These are phyloP conservation scores for Galleria mellonella DNA, from an alignment of 1,140 invertebrate species.

Conservation along the genomic window DNA sequence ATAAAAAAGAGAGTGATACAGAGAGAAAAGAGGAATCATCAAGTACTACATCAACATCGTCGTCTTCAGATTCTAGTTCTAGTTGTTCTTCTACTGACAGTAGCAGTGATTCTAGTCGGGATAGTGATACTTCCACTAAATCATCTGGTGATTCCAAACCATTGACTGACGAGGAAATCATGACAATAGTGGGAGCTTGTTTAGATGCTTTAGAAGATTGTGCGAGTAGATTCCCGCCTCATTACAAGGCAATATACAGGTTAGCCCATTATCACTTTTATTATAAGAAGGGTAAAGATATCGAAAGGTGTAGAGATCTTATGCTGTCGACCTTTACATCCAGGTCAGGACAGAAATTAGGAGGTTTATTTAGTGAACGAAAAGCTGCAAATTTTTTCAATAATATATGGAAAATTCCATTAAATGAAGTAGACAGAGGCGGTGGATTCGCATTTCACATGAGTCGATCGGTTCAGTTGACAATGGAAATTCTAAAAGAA, in stretches of 20 bases:
- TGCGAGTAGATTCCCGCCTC: constrained; percentile 88
- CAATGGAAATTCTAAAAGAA: constrained; percentile 87
- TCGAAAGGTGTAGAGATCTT: constrained; percentile 81
- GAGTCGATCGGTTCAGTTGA: constrained; percentile 86
- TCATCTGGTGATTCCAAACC: constrained; percentile 43
- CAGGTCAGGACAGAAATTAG: constrained; percentile 77
- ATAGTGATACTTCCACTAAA: constrained; percentile 52
- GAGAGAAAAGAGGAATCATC: constrained; percentile 43
- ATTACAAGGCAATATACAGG: constrained; percentile 95
- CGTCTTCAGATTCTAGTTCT: constrained; percentile 60
- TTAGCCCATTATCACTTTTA: constrained; percentile 89
- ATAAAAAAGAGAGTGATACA: constrained; percentile 8
- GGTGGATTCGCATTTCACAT: constrained; percentile 95
- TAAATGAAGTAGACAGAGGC: constrained; percentile 91
- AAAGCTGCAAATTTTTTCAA: constrained; percentile 93
- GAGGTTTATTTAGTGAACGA: constrained; percentile 89
- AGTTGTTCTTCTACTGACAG: constrained; percentile 62
- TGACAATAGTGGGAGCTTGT: constrained; percentile 75
- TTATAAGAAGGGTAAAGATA: constrained; percentile 80
- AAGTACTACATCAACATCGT: constrained; percentile 47
- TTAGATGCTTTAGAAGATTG: constrained; percentile 89
- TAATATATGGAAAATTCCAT: constrained; percentile 93
- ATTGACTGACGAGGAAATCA: constrained; percentile 59
- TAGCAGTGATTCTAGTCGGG: constrained; percentile 51
- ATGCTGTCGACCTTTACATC: constrained; percentile 81